Evolutionary conservation across 92 coral and sea anemone genomes (phyloP).

Genomic region (Hydrozoanthus gracilis): DNA sequence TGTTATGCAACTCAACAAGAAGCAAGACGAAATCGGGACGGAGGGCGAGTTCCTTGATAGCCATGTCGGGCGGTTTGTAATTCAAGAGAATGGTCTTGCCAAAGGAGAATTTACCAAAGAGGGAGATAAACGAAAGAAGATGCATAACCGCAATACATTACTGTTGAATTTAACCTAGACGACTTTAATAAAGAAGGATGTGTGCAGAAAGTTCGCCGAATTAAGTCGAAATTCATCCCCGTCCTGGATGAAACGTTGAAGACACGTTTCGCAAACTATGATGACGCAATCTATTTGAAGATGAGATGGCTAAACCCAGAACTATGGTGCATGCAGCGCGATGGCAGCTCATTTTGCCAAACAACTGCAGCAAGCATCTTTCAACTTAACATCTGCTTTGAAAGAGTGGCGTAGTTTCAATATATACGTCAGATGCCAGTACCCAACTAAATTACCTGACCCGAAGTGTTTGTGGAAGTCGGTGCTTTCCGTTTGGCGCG

Average conservation of each 20-base stretch:
- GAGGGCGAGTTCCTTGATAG: constrained; percentile 32
- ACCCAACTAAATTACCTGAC: constrained; percentile 49
- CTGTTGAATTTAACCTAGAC: constrained; percentile 33
- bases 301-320: constrained; percentile 40
- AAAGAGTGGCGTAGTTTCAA: constrained; percentile 53
- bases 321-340: constrained; percentile 44
- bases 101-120: constrained; percentile 37
- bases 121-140: constrained; percentile 40
- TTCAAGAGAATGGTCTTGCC: constrained; percentile 40
- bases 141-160: constrained; percentile 20
- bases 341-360: constrained; percentile 52
- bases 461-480: constrained; percentile 58
- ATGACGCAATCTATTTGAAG: constrained; percentile 46
- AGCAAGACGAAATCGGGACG: too few relatives aligned
- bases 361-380: constrained; percentile 55
- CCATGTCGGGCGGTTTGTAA: constrained; percentile 18
- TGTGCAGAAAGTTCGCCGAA: constrained; percentile 43
- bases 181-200: constrained; percentile 31
- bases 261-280: constrained; percentile 45
- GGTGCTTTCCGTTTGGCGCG: constrained; percentile 49
- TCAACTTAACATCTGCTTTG: constrained; percentile 42
- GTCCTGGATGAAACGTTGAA: constrained; percentile 40
- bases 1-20: too few relatives aligned
- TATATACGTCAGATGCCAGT: constrained; percentile 50
- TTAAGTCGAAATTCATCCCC: constrained; percentile 47